phyloP scores from a whole-genome alignment of 2,113 vertebrate genomes.

The Carassius gibelio region DNA sequence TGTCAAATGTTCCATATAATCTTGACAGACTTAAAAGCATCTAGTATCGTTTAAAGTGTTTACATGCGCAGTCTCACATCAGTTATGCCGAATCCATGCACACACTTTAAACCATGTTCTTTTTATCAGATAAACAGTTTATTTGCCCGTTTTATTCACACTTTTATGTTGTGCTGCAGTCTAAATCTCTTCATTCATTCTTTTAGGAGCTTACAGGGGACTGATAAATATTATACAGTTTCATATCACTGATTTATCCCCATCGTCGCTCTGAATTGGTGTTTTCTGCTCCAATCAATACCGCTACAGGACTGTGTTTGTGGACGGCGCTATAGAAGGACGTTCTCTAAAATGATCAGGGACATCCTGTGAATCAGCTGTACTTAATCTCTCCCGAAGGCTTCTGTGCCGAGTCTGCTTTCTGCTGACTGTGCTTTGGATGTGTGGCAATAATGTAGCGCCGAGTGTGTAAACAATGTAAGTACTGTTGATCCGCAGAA shows the following conservation, averaged over 20 bases:
- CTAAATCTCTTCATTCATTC: neutral
- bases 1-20: slow-evolving; percentile 46
- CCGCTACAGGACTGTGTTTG: slow-evolving; percentile 7
- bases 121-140: neutral
- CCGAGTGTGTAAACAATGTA: slow-evolving; percentile 58
- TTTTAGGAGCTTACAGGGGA: neutral
- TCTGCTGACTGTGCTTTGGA: slow-evolving; percentile 46
- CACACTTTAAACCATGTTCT: neutral
- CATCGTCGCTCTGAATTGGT: neutral
- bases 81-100: slow-evolving; percentile 13
- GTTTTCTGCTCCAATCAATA: slow-evolving; percentile 22
- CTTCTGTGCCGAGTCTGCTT: slow-evolving; percentile 33
- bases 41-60: slow-evolving; percentile 22
- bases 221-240: slow-evolving; percentile 18
- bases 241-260: neutral
- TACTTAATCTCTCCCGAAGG: slow-evolving; percentile 43
- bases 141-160: neutral
- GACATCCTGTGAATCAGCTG: slow-evolving; percentile 33
- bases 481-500: slow-evolving; percentile 50
- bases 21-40: slow-evolving; percentile 47
- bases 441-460: slow-evolving; percentile 53
- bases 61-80: neutral
- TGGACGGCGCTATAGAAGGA: neutral
- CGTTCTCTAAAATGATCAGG: slow-evolving; percentile 11
- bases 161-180: neutral